phyloP scores from a whole-genome alignment of 2,797 vertebrate species.

The Mormyrus hasselquistii region DNA sequence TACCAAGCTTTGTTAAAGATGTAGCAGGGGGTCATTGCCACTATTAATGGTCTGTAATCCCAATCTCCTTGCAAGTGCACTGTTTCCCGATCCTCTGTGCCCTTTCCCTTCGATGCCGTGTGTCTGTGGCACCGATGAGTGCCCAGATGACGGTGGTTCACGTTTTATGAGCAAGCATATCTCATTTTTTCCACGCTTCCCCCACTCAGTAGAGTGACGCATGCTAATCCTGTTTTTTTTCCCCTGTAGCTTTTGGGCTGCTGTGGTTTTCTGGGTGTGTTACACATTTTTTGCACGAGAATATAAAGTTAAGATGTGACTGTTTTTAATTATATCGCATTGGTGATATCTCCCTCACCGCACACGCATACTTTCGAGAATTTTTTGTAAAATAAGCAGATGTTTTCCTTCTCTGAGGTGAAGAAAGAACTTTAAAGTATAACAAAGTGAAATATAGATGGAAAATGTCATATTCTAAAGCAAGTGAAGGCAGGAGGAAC shows the following conservation, averaged over 20 bases:
- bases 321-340: background rate
- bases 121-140: background rate
- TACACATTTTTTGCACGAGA: background rate
- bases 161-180: background rate
- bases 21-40: background rate
- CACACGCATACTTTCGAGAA: background rate
- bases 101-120: background rate
- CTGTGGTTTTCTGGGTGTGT: background rate
- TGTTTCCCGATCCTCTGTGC: background rate
- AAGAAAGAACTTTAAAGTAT: background rate
- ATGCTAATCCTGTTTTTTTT: background rate
- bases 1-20: background rate
- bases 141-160: background rate
- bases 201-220: background rate
- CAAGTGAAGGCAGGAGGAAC: background rate
- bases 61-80: background rate
- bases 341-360: background rate
- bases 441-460: background rate
- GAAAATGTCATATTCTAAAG: background rate
- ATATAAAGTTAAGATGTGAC: background rate
- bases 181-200: background rate
- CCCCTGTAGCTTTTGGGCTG: background rate
- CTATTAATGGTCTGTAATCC: background rate
- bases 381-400: background rate
- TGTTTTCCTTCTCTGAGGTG: background rate